A percentile compares a stretch with the other conserved stretches of the same genome.
Conservation (phyloP, 2,888 invertebrate species). For the Capitulum mitella region DNA sequence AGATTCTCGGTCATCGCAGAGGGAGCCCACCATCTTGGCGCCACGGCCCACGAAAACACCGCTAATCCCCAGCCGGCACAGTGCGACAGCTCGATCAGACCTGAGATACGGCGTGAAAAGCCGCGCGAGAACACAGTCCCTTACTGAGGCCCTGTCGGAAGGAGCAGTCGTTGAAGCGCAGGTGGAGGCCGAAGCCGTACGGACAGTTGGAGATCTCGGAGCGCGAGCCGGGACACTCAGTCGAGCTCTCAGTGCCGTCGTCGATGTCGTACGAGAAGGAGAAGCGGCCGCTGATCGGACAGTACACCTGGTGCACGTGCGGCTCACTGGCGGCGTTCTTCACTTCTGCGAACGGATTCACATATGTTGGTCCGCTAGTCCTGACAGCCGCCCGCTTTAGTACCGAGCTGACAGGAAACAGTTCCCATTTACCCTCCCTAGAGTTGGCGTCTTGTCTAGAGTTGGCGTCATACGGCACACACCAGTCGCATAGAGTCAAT, state of each 20-base stretch:
- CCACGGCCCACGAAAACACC: background rate
- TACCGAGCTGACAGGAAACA: too few relatives aligned
- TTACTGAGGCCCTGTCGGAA: conserved; percentile 51
- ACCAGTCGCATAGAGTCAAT: too few relatives aligned
- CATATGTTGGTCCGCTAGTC: too few relatives aligned
- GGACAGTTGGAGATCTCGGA: conserved; percentile 57
- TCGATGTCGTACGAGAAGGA: conserved; percentile 52
- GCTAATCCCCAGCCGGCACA: background rate
- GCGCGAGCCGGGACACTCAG: conserved; percentile 51
- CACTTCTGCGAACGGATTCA: background rate
- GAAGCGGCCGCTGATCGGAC: conserved; percentile 57
- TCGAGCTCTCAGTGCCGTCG: conserved; percentile 47
- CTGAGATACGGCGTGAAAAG: too few relatives aligned
- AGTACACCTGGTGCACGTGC: conserved; percentile 47
- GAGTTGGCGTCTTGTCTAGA: too few relatives aligned
- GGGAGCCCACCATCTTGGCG: background rate
- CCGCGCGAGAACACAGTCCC: conserved; percentile 31
- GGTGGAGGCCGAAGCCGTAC: conserved; percentile 52
- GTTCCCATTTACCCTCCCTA: too few relatives aligned
- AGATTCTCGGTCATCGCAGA: background rate
- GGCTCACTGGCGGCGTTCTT: conserved; percentile 27
- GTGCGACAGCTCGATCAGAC: too few relatives aligned
- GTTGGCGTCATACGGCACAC: too few relatives aligned
- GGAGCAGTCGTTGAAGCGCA: conserved; percentile 53
- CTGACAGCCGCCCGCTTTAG: too few relatives aligned